phyloP scores from a whole-genome alignment of 2,113 vertebrate genomes.

The Grammomys dolichurus region DNA sequence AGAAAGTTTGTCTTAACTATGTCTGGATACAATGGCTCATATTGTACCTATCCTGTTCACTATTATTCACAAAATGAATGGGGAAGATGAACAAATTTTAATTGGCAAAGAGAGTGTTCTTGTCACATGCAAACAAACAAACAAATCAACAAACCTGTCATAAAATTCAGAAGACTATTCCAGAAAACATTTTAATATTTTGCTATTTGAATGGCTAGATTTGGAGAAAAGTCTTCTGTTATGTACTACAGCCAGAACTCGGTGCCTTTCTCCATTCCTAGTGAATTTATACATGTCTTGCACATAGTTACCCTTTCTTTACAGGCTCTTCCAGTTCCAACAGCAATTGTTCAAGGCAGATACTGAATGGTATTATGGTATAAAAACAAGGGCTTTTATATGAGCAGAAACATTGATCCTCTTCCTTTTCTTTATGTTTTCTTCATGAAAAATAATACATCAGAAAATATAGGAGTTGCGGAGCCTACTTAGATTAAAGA shows the following conservation, averaged over 20 bases:
- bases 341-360: neutral
- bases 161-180: neutral
- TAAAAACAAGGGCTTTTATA: neutral
- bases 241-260: neutral
- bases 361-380: neutral
- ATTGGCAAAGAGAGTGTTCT: neutral
- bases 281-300: neutral
- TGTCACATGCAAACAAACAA: neutral
- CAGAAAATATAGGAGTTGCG: too few relatives aligned
- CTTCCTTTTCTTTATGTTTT: neutral
- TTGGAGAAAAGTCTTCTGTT: neutral
- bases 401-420: neutral
- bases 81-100: neutral
- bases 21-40: neutral
- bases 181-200: neutral
- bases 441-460: neutral
- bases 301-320: neutral
- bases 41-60: accelerated
- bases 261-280: neutral
- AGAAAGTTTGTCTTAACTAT: neutral
- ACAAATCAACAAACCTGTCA: too few relatives aligned
- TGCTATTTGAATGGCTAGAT: neutral
- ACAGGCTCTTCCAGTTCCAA: neutral
- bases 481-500: neutral
- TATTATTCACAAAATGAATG: accelerated